Base-by-base conservation (phyloP, 2,797 vertebrate genomes). In the Rhinatrema bivittatum region DNA sequence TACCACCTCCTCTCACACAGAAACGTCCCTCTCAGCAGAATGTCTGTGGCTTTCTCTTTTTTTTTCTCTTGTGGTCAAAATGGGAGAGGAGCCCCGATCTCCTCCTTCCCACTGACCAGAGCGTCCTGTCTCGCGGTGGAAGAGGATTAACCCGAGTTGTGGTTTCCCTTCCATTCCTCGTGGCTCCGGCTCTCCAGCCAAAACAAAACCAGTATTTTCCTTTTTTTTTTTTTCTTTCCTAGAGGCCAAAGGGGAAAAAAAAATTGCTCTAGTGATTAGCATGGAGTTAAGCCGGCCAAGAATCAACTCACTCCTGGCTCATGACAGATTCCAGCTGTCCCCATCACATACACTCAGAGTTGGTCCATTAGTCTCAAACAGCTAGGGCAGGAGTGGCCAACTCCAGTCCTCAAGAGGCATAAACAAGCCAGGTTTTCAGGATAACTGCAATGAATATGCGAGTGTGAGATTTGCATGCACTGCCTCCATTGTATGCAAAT, bases 171-270 rank as follows among this genome's bases (percentile, higher is more conserved):
- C 46, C 58, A 43, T 46, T 59, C 61, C 46, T 31, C 39, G 46
- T 46, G 52, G 51, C 56, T 62, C 56, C 44, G 46, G 39, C 16
- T 53, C 35, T 49, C 36, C 43, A 50, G 51, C 56, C 53, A 62
- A 70, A 60, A 65, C 44, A 62, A 62, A 56, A 51, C 58, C 49
- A 56, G 47, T 24, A 20, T 49, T 46, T 65, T 48, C 20, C 19
- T 15, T 37, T 27, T 39, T 40, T 18, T 36, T 28, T 36, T 37
- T 16, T 37, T 16, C 37, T 22, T 33, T 27, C 20, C 31, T 50
- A 8, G 22, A 53, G 32, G 40, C 49, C 40, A 44, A 56, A 35
- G 4, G 25, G 26, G 26, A 15, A 10, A 5, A 16, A 15, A 10
- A 5, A 16, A 32, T 17, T 11, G 10, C 6, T 21, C 1, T 24